Evolutionary conservation across 2,888 invertebrate species (phyloP).

Genomic region (Parthenolecanium corni): DNA sequence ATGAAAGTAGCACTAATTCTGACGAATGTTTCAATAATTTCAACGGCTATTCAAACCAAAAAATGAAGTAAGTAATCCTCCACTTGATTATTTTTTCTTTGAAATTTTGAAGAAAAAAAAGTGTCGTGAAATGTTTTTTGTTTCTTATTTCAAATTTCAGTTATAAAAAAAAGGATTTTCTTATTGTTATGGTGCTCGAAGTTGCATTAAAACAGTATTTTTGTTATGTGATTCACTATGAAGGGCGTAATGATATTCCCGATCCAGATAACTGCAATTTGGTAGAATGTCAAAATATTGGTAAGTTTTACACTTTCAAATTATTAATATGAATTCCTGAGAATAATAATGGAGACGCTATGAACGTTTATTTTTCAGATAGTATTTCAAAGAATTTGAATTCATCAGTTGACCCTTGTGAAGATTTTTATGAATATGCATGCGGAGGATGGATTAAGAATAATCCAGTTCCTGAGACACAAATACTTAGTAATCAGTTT

Average conservation of each 20-base stretch:
- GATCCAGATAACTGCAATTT: background rate
- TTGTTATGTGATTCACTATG: background rate
- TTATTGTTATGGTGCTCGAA: background rate
- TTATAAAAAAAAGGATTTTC: background rate
- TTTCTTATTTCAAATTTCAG: background rate
- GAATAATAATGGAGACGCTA: background rate
- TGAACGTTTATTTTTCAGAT: background rate
- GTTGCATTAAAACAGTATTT: background rate
- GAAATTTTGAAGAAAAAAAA: too few relatives aligned
- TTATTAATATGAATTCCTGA: background rate
- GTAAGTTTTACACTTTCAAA: background rate
- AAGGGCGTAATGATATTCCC: background rate
- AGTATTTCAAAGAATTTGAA: slow-evolving; percentile 34
- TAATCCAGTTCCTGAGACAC: slow-evolving; percentile 37
- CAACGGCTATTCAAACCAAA: too few relatives aligned
- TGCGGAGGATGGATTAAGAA: slow-evolving; percentile 39
- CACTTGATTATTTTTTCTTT: too few relatives aligned
- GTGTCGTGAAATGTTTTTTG: too few relatives aligned
- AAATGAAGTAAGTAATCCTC: too few relatives aligned
- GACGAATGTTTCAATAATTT: too few relatives aligned
- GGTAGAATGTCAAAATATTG: background rate
- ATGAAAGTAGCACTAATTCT: too few relatives aligned
- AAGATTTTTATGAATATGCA: slow-evolving; percentile 40
- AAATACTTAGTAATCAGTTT: slow-evolving; percentile 37
- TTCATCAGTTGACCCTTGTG: slow-evolving; percentile 38